Evolutionary conservation across 2,797 vertebrate species (phyloP).

Genomic region (Typhlichthys eigenmanni): DNA sequence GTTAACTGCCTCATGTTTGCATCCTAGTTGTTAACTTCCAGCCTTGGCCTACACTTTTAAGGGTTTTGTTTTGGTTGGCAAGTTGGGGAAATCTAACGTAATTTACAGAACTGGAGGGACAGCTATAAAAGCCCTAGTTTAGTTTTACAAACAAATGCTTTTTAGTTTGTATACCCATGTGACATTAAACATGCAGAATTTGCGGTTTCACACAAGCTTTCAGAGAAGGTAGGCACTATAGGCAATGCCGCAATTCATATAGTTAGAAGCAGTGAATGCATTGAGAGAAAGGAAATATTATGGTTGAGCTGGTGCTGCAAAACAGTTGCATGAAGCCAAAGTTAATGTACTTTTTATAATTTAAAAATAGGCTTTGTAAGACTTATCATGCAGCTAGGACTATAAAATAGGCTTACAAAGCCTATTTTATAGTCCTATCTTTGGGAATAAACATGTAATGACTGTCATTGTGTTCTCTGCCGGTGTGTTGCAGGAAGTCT

Average conservation of each 20-base stretch:
- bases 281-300: constrained; percentile 20
- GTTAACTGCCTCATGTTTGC: too few relatives aligned
- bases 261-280: constrained; percentile 2
- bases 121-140: constrained; percentile 5
- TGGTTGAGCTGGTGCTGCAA: neutral
- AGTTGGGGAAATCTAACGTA: constrained; percentile 51
- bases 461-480: constrained; percentile 49
- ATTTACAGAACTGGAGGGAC: constrained; percentile 47
- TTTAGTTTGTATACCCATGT: constrained; percentile 4
- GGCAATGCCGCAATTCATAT: too few relatives aligned
- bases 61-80: constrained; percentile 50
- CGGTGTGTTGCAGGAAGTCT: constrained; percentile 79
- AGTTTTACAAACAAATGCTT: too few relatives aligned
- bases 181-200: constrained; percentile 15
- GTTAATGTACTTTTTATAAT: neutral
- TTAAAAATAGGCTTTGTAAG: too few relatives aligned
- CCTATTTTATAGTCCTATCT: neutral
- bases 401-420: too few relatives aligned
- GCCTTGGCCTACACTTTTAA: constrained; percentile 17
- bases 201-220: constrained; percentile 30
- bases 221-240: constrained; percentile 3
- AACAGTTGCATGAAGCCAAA: neutral
- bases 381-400: too few relatives aligned
- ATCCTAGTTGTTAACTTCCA: neutral
- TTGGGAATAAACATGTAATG: constrained; percentile 17